Percentiles rank a stretch among this genome's conserved stretches.
These are phyloP conservation scores for Neoscelio sp. DNA, from an alignment of 2,888 invertebrate species.

Conservation along the genomic window DNA sequence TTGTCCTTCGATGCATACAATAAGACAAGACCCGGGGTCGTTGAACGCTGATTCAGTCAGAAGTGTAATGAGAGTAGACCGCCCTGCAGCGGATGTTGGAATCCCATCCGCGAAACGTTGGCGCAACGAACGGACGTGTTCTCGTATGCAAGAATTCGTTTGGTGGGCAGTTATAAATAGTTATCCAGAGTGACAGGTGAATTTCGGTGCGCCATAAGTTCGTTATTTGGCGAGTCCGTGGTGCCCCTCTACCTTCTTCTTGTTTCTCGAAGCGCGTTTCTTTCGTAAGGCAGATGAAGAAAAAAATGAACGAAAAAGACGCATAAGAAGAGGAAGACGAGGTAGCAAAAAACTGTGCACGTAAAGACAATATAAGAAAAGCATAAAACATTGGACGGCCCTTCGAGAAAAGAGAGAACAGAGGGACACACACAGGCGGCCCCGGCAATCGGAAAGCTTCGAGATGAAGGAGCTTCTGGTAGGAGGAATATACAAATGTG, in stretches of 20 bases:
- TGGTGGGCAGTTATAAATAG: conserved; percentile 77
- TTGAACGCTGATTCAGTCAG: conserved; percentile 28
- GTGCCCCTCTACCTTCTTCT: neutral
- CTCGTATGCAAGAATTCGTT: conserved; percentile 76
- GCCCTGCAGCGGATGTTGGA: conserved; percentile 32
- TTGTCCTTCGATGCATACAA: conserved; percentile 45
- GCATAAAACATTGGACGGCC: conserved; percentile 63
- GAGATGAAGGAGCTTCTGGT: conserved; percentile 52
- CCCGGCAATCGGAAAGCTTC: conserved; percentile 21
- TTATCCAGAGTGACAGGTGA: conserved; percentile 79
- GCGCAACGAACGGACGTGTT: conserved; percentile 43
- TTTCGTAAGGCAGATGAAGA: neutral
- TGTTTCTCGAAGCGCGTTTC: conserved; percentile 16
- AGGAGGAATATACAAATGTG: conserved; percentile 79
- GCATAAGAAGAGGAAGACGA: conserved; percentile 26
- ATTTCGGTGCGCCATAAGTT: conserved; percentile 74
- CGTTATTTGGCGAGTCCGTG: conserved; percentile 64
- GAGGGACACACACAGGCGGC: conserved; percentile 57
- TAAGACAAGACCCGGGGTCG: conserved; percentile 33
- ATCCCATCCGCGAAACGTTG: conserved; percentile 30
- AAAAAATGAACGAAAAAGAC: conserved; percentile 36
- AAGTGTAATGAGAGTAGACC: conserved; percentile 54
- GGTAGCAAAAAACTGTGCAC: conserved; percentile 50
- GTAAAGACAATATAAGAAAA: conserved; percentile 61
- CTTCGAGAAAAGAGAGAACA: conserved; percentile 29